Evolutionary conservation across 2,888 invertebrate genomes (phyloP), one percentile per base, ranked within the genome.

Genomic region (Noctua pronuba): DNA sequence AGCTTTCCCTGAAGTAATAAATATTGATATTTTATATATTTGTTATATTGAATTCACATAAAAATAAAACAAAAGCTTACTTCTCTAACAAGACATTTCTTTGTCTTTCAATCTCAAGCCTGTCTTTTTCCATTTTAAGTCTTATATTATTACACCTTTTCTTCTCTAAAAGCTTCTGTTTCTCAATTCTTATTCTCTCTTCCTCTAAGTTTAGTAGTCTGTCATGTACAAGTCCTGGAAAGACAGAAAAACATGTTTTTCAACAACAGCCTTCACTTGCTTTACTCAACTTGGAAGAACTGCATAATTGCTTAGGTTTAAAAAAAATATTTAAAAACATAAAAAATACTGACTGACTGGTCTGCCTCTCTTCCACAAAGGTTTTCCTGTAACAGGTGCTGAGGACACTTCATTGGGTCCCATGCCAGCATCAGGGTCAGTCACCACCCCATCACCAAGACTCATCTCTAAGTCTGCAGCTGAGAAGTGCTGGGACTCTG

Each of bases 61-160:
- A 41, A 5, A 24, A 24, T 16, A 3, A 58, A 41, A 52, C 18
- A 11, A 60, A 58, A 73, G 88, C 92, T 85, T 90, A 94, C 94
- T 94, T 94, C 86, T 94, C 94, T 77, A 94, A 88, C 78, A 94
- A 87, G 16, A 88, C 79, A 90, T 94, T 94, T 79, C 94, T 92
- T 79, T 94, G 94, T 77, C 89, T 93, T 88, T 94, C 94, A 82
- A 94, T 91, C 69, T 94, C 94, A 49, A 94, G 90, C 88, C 92
- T 92, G 70, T 94, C 94, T 85, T 91, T 94, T 83, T 94, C 94
- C 72, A 94, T 90, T 90, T 94, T 94, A 38, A 94, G 90, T 88
- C 91, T 92, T 83, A 94, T 92, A 89, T 94, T 94, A 81, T 94
- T 94, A 80, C 94, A 94, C 74, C 94, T 89, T 82, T 94, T 94